Evolutionary conservation across 2,888 invertebrate genomes (phyloP).

Genomic region (Leptopterna dolabrata): DNA sequence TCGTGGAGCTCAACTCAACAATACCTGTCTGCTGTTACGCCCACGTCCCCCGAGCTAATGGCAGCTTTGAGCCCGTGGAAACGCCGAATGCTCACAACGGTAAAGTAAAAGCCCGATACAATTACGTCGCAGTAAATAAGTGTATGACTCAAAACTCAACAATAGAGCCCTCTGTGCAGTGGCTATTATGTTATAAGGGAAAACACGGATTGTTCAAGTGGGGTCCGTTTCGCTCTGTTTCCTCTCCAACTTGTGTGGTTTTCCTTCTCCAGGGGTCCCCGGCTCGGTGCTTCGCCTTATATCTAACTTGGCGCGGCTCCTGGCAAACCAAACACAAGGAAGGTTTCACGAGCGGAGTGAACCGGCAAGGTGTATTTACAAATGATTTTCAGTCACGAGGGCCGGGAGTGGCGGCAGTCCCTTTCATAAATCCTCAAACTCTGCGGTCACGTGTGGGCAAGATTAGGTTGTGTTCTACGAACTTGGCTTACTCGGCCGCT

Average conservation of each 20-base stretch:
- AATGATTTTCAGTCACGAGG: constrained; percentile 13
- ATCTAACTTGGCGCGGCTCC: not conserved
- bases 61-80: constrained; percentile 18
- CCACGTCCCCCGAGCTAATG: not conserved
- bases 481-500: not conserved
- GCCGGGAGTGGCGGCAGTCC: not conserved
- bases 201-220: not conserved
- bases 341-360: not conserved
- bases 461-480: not conserved
- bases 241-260: not conserved
- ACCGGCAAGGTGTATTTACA: constrained; percentile 16
- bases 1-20: constrained; percentile 5
- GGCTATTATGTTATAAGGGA: constrained; percentile 26
- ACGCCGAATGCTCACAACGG: not conserved
- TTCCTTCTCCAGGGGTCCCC: not conserved
- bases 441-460: not conserved
- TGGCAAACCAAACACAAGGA: constrained; percentile 14
- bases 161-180: not conserved
- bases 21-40: constrained; percentile 30
- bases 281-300: not conserved
- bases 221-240: not conserved
- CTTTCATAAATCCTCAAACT: not conserved
- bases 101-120: not conserved
- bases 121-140: constrained; percentile 30
- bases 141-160: constrained; percentile 34